phyloP scores from a whole-genome alignment of 2,888 invertebrate species.

The Plagodis dolabraria region DNA sequence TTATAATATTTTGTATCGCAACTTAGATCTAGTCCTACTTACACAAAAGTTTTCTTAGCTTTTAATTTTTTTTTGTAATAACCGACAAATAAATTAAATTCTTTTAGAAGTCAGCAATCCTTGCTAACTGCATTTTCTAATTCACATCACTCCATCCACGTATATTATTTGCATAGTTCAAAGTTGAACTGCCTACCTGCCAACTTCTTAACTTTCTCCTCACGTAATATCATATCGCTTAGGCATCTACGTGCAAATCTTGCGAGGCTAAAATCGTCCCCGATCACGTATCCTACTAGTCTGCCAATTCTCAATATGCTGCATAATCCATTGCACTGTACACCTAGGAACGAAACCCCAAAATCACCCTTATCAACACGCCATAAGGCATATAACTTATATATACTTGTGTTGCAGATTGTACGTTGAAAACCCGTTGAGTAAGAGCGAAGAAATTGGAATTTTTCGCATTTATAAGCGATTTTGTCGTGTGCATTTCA shows the following conservation, averaged over 20 bases:
- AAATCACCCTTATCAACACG: constrained; percentile 23
- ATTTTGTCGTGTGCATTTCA: constrained; percentile 55
- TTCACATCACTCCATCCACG: constrained; percentile 7
- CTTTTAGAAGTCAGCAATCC: constrained; percentile 1
- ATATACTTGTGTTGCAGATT: constrained; percentile 6
- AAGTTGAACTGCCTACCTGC: constrained; percentile 26
- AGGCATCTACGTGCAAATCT: constrained; percentile 42
- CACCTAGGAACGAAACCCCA: constrained; percentile 4
- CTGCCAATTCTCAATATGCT: constrained; percentile 66
- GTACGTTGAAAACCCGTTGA: constrained; percentile 10
- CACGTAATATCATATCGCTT: constrained; percentile 53
- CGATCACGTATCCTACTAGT: constrained; percentile 57
- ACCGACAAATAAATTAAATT: too few relatives aligned
- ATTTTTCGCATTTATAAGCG: constrained; percentile 53
- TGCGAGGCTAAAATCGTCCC: constrained; percentile 43
- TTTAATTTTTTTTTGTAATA: too few relatives aligned
- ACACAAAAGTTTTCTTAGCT: too few relatives aligned
- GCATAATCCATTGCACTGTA: constrained; percentile 49
- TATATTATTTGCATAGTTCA: constrained; percentile 18
- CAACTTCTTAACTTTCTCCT: constrained; percentile 34
- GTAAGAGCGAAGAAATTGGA: constrained; percentile 43
- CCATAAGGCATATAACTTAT: constrained; percentile 8
- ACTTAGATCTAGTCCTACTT: too few relatives aligned
- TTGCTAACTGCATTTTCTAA: constrained; percentile 7
- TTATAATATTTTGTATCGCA: too few relatives aligned